These are phyloP conservation scores for Carlito syrichta DNA, from an alignment of 2,113 vertebrate genomes.

Conservation along the genomic window DNA sequence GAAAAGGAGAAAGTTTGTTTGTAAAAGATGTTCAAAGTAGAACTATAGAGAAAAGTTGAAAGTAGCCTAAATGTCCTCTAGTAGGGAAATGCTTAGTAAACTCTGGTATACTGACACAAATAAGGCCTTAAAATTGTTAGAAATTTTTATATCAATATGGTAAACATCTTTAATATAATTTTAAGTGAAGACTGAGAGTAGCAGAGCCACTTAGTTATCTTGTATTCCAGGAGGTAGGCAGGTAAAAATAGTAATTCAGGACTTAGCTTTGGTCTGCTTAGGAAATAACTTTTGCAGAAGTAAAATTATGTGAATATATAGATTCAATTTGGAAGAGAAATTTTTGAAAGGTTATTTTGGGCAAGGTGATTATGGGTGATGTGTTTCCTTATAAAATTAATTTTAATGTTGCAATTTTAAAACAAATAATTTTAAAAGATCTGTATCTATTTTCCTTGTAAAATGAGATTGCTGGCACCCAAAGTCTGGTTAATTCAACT, in stretches of 20 bases:
- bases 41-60: not conserved
- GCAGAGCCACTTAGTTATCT: not conserved
- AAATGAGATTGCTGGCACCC: not conserved
- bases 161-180: not conserved
- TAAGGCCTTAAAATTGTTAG: not conserved
- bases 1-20: not conserved
- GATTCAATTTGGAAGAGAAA: not conserved
- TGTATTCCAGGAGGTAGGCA: not conserved
- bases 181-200: not conserved
- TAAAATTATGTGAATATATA: not conserved
- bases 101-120: not conserved
- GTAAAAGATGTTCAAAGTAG: not conserved
- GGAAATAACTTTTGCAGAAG: not conserved
- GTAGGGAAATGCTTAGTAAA: not conserved
- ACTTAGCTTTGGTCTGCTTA: not conserved
- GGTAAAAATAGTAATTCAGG: not conserved
- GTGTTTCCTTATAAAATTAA: constrained; percentile 9
- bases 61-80: not conserved
- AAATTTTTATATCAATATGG: not conserved
- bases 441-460: constrained; percentile 7
- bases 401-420: constrained; percentile 47
- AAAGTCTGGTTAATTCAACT: constrained; percentile 14
- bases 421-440: not conserved
- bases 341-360: not conserved
- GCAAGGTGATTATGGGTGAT: not conserved